phyloP scores from a whole-genome alignment of 2,113 vertebrate genomes.

The Regulus satrapa region DNA sequence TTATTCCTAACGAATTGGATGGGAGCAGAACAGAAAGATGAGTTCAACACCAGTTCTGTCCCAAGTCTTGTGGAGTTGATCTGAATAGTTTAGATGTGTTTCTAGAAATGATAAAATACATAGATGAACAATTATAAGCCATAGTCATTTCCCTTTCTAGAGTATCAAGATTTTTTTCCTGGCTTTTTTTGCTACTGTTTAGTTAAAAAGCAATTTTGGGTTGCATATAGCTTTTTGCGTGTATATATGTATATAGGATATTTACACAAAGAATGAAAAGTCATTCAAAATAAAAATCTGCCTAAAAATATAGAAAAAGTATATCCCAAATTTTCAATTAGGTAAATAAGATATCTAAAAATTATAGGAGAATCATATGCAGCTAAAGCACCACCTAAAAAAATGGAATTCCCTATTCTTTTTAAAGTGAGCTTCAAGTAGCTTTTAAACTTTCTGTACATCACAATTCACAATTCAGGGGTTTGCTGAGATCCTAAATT shows the following conservation, averaged over 20 bases:
- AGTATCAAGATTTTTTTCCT: not conserved
- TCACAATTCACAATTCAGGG: not conserved
- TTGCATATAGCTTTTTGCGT: not conserved
- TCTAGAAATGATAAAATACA: not conserved
- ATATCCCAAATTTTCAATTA: not conserved
- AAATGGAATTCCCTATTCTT: not conserved
- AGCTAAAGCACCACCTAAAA: conserved; percentile 1
- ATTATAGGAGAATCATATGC: not conserved
- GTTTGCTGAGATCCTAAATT: conserved; percentile 40
- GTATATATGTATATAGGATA: not conserved
- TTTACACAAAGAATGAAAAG: not conserved
- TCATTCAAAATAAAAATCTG: not conserved
- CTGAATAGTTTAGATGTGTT: not conserved
- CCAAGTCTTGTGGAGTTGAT: not conserved
- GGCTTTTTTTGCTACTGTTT: not conserved
- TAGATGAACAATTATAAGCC: not conserved
- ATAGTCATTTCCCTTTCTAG: not conserved
- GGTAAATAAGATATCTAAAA: not conserved
- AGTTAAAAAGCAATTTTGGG: not conserved
- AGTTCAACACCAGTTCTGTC: not conserved
- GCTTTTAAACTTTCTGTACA: conserved; percentile 2
- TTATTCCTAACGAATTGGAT: not conserved
- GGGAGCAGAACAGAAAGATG: not conserved
- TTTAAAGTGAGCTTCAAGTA: not conserved
- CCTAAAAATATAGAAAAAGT: not conserved